Evolutionary conservation across 2,888 invertebrate species (phyloP).

Genomic region (Cosmopolites sordidus): DNA sequence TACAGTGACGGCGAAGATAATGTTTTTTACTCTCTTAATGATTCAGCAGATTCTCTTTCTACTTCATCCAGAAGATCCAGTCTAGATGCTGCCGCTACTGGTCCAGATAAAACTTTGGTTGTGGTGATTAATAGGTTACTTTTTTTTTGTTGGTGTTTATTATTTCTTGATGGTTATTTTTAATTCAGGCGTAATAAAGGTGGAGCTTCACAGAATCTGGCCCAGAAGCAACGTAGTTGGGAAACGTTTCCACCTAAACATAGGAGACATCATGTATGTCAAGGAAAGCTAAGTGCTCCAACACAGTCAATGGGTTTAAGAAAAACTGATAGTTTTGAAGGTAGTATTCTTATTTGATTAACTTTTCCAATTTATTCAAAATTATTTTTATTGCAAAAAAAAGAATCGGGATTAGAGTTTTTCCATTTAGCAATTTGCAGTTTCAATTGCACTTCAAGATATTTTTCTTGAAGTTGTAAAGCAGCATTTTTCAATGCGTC

Average conservation of each 20-base stretch:
- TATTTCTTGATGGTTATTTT: constrained; percentile 18
- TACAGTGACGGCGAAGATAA: constrained; percentile 56
- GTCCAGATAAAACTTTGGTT: constrained; percentile 50
- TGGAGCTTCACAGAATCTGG: constrained; percentile 39
- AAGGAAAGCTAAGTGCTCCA: constrained; percentile 31
- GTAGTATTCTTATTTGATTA: no score
- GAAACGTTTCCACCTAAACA: constrained; percentile 59
- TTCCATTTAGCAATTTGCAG: no score
- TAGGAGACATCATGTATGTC: constrained; percentile 44
- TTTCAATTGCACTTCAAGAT: no score
- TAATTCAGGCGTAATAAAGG: constrained; percentile 25
- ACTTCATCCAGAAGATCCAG: constrained; percentile 56
- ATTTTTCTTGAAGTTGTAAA: no score
- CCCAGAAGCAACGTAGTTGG: constrained; percentile 61
- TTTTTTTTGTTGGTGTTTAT: neutral
- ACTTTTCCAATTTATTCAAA: no score
- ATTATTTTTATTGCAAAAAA: no score
- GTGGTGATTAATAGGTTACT: constrained; percentile 49
- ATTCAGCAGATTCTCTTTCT: constrained; percentile 56
- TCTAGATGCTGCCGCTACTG: constrained; percentile 40
- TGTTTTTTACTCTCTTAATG: constrained; percentile 51
- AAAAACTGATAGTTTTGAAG: constrained; percentile 64
- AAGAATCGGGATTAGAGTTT: no score
- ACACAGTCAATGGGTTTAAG: constrained; percentile 45
- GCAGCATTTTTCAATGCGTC: no score